phyloP scores from a whole-genome alignment of 2,113 vertebrate genomes.

The Delphinapterus leucas region DNA sequence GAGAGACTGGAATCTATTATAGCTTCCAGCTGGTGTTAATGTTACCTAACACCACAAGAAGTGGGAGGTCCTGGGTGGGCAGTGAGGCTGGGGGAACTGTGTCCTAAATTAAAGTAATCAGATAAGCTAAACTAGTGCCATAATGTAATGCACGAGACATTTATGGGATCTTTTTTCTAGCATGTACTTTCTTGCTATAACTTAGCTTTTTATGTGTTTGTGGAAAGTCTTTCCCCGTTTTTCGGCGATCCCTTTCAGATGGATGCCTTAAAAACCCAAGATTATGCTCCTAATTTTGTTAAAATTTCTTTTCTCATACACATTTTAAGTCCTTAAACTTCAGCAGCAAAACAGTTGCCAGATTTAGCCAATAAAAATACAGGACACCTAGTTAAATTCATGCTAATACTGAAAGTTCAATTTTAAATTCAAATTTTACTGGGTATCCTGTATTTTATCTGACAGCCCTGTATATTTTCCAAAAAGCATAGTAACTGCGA shows the following conservation, averaged over 20 bases:
- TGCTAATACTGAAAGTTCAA: background rate
- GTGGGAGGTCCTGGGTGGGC: constrained; percentile 25
- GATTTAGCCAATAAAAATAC: background rate
- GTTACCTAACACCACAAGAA: constrained; percentile 73
- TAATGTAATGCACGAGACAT: constrained; percentile 65
- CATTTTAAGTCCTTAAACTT: background rate
- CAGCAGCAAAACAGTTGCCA: background rate
- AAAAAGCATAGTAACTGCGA: background rate
- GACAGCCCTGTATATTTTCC: background rate
- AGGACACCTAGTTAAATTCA: background rate
- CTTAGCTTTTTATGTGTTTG: constrained; percentile 21
- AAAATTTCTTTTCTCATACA: background rate
- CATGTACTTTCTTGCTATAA: constrained; percentile 60
- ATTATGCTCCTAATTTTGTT: background rate
- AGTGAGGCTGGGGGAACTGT: background rate
- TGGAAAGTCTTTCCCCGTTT: constrained; percentile 61
- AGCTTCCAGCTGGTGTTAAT: constrained; percentile 75
- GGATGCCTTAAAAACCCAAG: constrained; percentile 34
- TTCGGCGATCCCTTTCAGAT: constrained; percentile 18
- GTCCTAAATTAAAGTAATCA: constrained; percentile 78
- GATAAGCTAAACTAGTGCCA: constrained; percentile 67
- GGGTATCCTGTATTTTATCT: background rate
- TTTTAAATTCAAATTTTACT: background rate
- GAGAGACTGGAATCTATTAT: constrained; percentile 72
- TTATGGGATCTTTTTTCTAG: constrained; percentile 12